Percentiles rank a stretch among this genome's conserved stretches.
These are phyloP conservation scores for Spermophilus dauricus DNA, from an alignment of 2,113 vertebrate species.

Conservation along the genomic window DNA sequence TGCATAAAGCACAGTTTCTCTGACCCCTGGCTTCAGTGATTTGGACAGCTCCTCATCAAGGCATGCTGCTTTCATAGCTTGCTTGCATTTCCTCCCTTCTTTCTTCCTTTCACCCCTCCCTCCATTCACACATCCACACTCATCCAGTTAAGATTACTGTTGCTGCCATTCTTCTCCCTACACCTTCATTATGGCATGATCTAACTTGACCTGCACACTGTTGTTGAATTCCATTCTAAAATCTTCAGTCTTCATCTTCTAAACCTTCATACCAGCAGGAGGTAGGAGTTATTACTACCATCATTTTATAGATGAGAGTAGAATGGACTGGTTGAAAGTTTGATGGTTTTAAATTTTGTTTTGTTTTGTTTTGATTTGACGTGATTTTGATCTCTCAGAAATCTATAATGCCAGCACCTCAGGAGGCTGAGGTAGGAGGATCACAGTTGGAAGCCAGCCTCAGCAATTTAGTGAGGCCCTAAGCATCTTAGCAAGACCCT, in stretches of 20 bases:
- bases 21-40: neutral
- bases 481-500: no score
- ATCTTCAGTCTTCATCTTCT: neutral
- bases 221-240: neutral
- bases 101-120: neutral
- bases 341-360: neutral
- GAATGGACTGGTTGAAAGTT: neutral
- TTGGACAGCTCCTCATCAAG: neutral
- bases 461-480: no score
- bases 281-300: neutral
- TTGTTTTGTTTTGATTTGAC: constrained; percentile 16
- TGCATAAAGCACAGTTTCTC: neutral
- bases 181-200: neutral
- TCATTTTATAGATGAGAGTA: neutral
- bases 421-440: no score
- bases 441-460: no score
- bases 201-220: neutral
- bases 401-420: no score
- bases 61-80: neutral
- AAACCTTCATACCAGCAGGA: neutral
- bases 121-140: neutral
- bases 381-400: constrained; percentile 21
- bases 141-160: neutral
- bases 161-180: neutral
- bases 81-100: neutral